Conservation (phyloP, 2,113 vertebrate species). For the Chloebia gouldiae region DNA sequence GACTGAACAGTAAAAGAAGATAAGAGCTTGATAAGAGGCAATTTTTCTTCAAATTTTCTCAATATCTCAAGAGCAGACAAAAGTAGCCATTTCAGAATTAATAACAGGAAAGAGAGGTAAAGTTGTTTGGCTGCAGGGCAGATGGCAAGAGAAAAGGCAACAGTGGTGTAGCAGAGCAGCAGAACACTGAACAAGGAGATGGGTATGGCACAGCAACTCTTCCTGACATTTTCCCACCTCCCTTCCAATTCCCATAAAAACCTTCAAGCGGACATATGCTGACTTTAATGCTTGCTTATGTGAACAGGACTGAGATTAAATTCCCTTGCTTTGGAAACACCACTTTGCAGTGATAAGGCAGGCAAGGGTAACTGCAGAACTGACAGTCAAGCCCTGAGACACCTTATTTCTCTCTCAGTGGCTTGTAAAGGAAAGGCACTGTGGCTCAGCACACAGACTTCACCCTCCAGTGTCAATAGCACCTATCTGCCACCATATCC, state of each 20-base stretch:
- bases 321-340: background rate
- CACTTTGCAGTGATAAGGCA: background rate
- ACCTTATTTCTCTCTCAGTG: background rate
- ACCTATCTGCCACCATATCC: background rate
- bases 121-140: background rate
- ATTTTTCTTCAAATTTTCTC: conserved; percentile 21
- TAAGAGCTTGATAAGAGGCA: background rate
- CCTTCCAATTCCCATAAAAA: background rate
- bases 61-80: background rate
- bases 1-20: background rate
- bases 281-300: background rate
- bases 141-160: background rate
- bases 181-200: background rate
- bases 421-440: background rate
- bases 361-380: background rate
- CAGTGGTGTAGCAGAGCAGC: background rate
- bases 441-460: background rate
- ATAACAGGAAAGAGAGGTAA: background rate
- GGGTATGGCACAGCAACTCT: rapidly evolving
- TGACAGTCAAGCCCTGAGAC: background rate
- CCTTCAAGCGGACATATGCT: background rate
- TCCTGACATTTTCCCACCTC: background rate
- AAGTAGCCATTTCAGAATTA: background rate
- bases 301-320: background rate
- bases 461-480: background rate